Evolutionary conservation across 1,140 invertebrate species (phyloP), one percentile per base, ranked within the genome.

Genomic region (Trachelipus rathkii): DNA sequence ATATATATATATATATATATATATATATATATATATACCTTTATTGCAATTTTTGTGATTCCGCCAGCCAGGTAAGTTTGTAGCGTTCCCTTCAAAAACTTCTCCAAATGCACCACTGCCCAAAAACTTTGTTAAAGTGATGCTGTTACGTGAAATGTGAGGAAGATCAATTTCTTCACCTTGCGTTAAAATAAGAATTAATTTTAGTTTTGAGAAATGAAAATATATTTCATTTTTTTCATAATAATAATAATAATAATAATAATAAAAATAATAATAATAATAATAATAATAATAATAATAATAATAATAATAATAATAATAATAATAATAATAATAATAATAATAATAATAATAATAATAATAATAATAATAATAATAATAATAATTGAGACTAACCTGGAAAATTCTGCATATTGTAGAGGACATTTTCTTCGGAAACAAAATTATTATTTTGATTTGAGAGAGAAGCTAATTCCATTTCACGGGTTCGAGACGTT

Each of bases 31-130:
- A 70, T 72, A 76, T 44, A 76, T 21, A 77, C 92, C 87, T 96
- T 96, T 10, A 96, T 91, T 60, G 94, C 94, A 67, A 95, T 92
- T 84, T 89, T 89, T 10, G 89, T 89, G 23, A 89, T 88, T 8
- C 85, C 80, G 82, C 81, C 71, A 77, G 79, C 33, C 82, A 46
- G 33, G 82, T 33, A 93, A 84, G 79, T 89, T 88, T 79, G 89
- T 89, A 0, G 92, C 90, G 67, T 90, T 88, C 0, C 95, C 96
- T 87, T 97, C 94, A 84, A 93, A 97, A 0, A 98, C 96, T 86
- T 97, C 95, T 3, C 96, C 96, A 84, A 98, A 98, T 19, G 95
- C 95, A 0, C 96, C 97, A 78, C 93, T 95, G 0, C 96, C 96
- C 50, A 98, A 85, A 83, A 96, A 95, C 84, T 95, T 94, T 0